phyloP scores from a whole-genome alignment of 2,888 invertebrate genomes.

The Rhagonycha fulva region DNA sequence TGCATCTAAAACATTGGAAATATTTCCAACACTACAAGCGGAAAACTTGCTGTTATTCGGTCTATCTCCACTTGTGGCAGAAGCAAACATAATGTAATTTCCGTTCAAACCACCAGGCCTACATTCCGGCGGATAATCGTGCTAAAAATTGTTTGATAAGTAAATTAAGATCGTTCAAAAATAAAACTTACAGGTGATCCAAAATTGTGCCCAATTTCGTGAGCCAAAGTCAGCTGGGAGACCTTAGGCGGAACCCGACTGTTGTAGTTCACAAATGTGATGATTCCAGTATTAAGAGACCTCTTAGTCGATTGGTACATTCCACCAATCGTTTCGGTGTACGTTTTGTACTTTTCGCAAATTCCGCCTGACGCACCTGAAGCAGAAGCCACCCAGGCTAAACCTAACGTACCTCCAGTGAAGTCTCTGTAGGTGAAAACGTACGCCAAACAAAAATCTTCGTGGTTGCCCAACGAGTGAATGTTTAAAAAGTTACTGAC shows the following conservation, averaged over 20 bases:
- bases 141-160: slow-evolving; percentile 61
- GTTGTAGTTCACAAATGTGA: slow-evolving; percentile 98
- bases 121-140: slow-evolving; percentile 91
- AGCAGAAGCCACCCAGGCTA: slow-evolving; percentile 99
- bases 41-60: slow-evolving; percentile 98
- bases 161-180: background rate
- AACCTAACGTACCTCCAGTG: slow-evolving; percentile 94
- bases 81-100: slow-evolving; percentile 99
- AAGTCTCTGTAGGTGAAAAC: slow-evolving; percentile 98
- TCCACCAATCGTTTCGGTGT: slow-evolving; percentile 93
- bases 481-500: slow-evolving; percentile 98
- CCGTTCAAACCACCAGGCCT: slow-evolving; percentile 90
- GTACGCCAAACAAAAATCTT: slow-evolving; percentile 98
- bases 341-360: slow-evolving; percentile 96
- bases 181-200: slow-evolving; percentile 84
- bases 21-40: slow-evolving; percentile 91
- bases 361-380: slow-evolving; percentile 98
- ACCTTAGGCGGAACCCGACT: slow-evolving; percentile 96
- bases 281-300: slow-evolving; percentile 97
- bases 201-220: slow-evolving; percentile 99
- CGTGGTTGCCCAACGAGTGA: slow-evolving; percentile 95
- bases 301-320: slow-evolving; percentile 93
- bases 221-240: slow-evolving; percentile 95
- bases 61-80: slow-evolving; percentile 97
- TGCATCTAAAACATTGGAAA: slow-evolving; percentile 91